Conservation (phyloP, 2,113 vertebrate species). For the Circaetus cinerascens region DNA sequence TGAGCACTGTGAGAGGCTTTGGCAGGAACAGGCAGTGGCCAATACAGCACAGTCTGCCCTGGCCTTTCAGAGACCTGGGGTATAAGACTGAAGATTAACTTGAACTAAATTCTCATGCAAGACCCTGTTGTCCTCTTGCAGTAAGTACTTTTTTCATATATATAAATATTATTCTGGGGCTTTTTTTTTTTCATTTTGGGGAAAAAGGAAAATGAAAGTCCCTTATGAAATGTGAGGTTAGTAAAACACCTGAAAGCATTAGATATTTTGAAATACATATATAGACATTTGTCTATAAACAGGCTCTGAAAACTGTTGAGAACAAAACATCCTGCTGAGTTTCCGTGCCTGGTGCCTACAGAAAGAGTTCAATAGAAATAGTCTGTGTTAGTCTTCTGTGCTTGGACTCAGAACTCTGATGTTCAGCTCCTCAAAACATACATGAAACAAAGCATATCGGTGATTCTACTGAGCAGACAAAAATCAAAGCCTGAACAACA, state of each 20-base stretch:
- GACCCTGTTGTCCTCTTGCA: background rate
- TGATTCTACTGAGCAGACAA: background rate
- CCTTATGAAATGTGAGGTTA: background rate
- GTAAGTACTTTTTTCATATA: background rate
- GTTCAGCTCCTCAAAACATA: slow-evolving; percentile 9
- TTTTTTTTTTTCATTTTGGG: background rate
- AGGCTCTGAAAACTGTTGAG: background rate
- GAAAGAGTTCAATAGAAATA: background rate
- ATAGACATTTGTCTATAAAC: background rate
- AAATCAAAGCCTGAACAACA: slow-evolving; percentile 58
- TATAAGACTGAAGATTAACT: background rate
- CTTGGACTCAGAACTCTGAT: background rate
- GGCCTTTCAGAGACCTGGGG: background rate
- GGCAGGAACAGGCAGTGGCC: background rate
- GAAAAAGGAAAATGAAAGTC: background rate
- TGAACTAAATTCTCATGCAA: background rate
- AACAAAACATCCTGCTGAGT: background rate
- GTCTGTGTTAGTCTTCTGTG: slow-evolving; percentile 20
- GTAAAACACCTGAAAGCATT: background rate
- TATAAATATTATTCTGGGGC: background rate
- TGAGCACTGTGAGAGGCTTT: background rate
- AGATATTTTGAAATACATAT: background rate
- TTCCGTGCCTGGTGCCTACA: background rate
- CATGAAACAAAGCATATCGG: background rate
- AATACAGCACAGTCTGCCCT: background rate